phyloP scores from a whole-genome alignment of 64 coral and sea anemone species.

The Stylophora pistillata region DNA sequence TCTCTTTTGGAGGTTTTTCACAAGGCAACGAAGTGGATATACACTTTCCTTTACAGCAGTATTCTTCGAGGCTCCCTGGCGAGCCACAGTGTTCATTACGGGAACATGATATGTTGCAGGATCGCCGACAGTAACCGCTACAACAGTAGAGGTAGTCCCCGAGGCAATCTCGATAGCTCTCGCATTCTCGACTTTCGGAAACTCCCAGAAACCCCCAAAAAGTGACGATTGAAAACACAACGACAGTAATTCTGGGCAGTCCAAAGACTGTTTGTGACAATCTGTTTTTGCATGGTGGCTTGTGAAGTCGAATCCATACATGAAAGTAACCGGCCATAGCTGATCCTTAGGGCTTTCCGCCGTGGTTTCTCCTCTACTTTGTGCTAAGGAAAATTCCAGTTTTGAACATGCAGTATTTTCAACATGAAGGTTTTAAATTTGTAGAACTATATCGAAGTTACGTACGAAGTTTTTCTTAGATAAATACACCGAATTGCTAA shows the following conservation, averaged over 20 bases:
- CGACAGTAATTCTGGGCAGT: not conserved
- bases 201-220: not conserved
- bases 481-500: not conserved
- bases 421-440: not conserved
- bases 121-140: constrained; percentile 41
- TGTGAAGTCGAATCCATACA: not conserved
- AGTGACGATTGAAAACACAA: not conserved
- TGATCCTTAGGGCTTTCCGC: not conserved
- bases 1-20: not conserved
- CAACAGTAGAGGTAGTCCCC: constrained; percentile 39
- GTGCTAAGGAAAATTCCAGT: too few species aligned
- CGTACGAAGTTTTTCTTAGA: not conserved
- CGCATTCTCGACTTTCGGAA: constrained; percentile 9
- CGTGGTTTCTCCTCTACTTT: too few species aligned
- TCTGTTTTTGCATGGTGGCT: not conserved
- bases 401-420: too few species aligned
- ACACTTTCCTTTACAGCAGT: constrained; percentile 59
- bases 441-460: not conserved
- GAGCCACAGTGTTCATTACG: constrained; percentile 48
- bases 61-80: constrained; percentile 20
- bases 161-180: constrained; percentile 29
- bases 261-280: not conserved
- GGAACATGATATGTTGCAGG: constrained; percentile 46
- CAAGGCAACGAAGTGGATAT: not conserved
- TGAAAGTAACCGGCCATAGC: not conserved